phyloP scores from a whole-genome alignment of 2,888 invertebrate genomes.

The Sialis lutaria region DNA sequence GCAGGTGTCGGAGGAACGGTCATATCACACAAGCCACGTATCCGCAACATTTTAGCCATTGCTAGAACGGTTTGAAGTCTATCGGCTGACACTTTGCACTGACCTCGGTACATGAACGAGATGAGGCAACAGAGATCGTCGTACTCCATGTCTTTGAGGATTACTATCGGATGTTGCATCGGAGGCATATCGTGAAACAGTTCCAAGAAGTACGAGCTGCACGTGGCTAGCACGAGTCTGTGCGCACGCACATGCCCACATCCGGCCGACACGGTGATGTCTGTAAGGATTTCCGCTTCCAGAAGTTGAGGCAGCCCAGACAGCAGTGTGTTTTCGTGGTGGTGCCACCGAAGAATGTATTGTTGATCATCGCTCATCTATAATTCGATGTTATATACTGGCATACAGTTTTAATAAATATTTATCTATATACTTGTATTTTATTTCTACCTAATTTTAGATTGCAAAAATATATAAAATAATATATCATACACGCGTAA shows the following conservation, averaged over 20 bases:
- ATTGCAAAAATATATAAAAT: no score
- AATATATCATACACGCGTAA: no score
- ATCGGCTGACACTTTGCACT: slow-evolving; percentile 68
- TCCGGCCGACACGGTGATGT: slow-evolving; percentile 74
- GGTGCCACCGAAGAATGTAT: slow-evolving; percentile 24
- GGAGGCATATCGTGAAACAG: slow-evolving; percentile 61
- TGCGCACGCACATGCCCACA: slow-evolving; percentile 74
- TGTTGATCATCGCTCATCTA: slow-evolving; percentile 15
- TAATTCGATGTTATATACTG: background rate
- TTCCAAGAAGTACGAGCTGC: slow-evolving; percentile 80
- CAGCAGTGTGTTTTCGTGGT: slow-evolving; percentile 33
- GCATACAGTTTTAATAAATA: background rate
- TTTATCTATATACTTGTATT: background rate
- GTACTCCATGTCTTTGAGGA: slow-evolving; percentile 51
- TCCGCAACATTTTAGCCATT: slow-evolving; percentile 63
- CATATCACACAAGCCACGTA: slow-evolving; percentile 66
- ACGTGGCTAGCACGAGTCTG: slow-evolving; percentile 70
- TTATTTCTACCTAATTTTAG: background rate
- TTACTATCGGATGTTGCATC: slow-evolving; percentile 52
- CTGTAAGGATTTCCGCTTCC: slow-evolving; percentile 65
- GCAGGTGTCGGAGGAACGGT: slow-evolving; percentile 22
- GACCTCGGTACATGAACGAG: slow-evolving; percentile 77
- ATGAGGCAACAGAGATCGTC: slow-evolving; percentile 58
- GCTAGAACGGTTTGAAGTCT: slow-evolving; percentile 59
- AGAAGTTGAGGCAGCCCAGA: slow-evolving; percentile 62